phyloP scores from a whole-genome alignment of 2,888 invertebrate genomes.

The Spilosoma lubricipeda region DNA sequence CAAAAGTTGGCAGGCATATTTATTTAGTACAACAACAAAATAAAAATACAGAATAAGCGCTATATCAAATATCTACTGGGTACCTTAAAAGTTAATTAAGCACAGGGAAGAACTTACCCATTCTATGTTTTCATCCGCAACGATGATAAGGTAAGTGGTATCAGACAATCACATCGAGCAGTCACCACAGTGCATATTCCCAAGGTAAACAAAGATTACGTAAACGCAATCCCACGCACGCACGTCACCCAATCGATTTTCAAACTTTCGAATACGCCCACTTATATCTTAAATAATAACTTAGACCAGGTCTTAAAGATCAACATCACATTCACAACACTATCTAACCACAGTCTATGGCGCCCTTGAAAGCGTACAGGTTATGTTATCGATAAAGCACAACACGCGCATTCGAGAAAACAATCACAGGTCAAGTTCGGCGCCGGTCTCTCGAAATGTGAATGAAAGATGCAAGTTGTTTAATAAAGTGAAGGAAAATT shows the following conservation, averaged over 20 bases:
- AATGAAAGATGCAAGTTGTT: conserved; percentile 57
- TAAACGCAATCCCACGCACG: conserved; percentile 85
- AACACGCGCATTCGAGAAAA: conserved; percentile 83
- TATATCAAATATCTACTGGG: background rate
- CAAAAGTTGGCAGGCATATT: background rate
- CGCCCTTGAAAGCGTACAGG: conserved; percentile 85
- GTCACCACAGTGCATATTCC: conserved; percentile 81
- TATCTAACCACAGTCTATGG: conserved; percentile 65
- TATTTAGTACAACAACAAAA: background rate
- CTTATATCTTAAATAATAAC: conserved; percentile 74
- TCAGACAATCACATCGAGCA: conserved; percentile 62
- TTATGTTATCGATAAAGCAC: conserved; percentile 86
- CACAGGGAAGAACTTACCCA: conserved; percentile 55
- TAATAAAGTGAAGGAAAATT: conserved; percentile 60
- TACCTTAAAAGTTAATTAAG: conserved; percentile 16
- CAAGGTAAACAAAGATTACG: conserved; percentile 86
- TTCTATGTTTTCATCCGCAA: conserved; percentile 39
- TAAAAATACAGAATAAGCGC: background rate
- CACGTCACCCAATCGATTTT: conserved; percentile 85
- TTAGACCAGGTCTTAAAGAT: conserved; percentile 68
- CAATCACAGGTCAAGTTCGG: conserved; percentile 82
- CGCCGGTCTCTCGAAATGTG: conserved; percentile 66
- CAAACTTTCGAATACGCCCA: conserved; percentile 86
- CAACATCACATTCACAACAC: conserved; percentile 76
- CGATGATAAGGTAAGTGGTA: conserved; percentile 47